Evolutionary conservation across 2,113 vertebrate species (phyloP), one percentile per base, ranked within the genome.

Genomic region (Lagopus muta): DNA sequence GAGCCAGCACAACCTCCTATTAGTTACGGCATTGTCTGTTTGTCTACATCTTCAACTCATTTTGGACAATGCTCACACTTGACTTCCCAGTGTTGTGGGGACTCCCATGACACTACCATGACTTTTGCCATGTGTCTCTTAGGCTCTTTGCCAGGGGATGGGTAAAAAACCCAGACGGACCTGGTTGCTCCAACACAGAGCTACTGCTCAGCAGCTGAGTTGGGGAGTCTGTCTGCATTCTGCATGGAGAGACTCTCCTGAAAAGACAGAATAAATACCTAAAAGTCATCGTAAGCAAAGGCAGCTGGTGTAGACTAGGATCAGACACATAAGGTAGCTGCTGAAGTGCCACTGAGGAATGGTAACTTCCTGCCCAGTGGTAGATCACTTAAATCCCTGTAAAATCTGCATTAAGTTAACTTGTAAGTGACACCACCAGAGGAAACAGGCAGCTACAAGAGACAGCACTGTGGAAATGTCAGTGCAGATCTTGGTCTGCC

Each of bases 1-100:
- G 43, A 96, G 88, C 82, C 82, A 90, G 9, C 82, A 65, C 34
- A 81, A 86, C 88, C 91, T 88, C 80, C 61, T 61, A 52, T 94
- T 95, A 95, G 89, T 84, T 78, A 61, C 1, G 1, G 52, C 27
- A n/a, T 74, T 89, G 85, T 80, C 91, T 62, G 48, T 82, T 92
- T 91, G 48, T 90, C 91, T 86, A 7, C 65, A 72, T 94, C 85
- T 92, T 83, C 65, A 66, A 45, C 27, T 30, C 17, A 45, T 91
- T 93, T 80, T 58, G 61, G 79, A 75, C 34, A 81, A 40, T 7
- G 24, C 65, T 47, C 1, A 1, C 42, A 28, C 52, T 8, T 55
- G 67, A 30, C 34, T 88, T 76, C 69, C 47, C 72, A 80, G 14
- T 6, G 42, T 60, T 91, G 84, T 20, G 30, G 27, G 54, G 57